Evolutionary conservation across 2,888 invertebrate species (phyloP), one percentile per base, ranked within the genome.

Genomic region (Meteorus colon): DNA sequence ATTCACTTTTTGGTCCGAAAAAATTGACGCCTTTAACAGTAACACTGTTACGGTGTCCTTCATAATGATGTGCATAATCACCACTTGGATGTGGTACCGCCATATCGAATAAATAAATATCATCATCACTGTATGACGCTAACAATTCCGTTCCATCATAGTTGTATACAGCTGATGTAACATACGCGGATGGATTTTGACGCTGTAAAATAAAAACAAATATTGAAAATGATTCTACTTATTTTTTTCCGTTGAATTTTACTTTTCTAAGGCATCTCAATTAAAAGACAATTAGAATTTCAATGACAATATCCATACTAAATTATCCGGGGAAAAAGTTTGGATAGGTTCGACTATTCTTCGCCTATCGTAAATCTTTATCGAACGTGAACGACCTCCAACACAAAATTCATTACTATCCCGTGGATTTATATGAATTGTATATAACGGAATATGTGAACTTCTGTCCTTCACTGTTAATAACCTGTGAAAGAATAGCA

Each of bases 41-140:
- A 37, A 83, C 81, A 76, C 76, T 84, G 77, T 86, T 90, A 81
- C 90, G 91, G 87, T 95, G 95, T 0, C 95, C 95, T 77, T 90
- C 90, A 83, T 94, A 95, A 73, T 87, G 91, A 90, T 91, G 92
- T 79, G 90, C 86, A 81, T 86, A 91, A 81, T 90, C 90, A 37
- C 90, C 90, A 5, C 81, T 73, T 73, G 0, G 89, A 86, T 91
- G 90, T 4, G 92, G 90, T 77, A 90, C 89, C 59, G 86, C 91
- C 24, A 93, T 92, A 87, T 97, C 94, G 86, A 97, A 98, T 51
- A 98, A 91, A 90, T 96, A 98, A 81, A 98, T 95, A 84, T 96
- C 95, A 79, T 97, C 97, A 87, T 98, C 97, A 89, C 96, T 97
- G 89, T 98, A 98, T 0, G 97, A 96, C n/a, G 96, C 97, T 14